Conservation (phyloP, 2,797 vertebrate genomes). For the Anguilla megastoma region DNA sequence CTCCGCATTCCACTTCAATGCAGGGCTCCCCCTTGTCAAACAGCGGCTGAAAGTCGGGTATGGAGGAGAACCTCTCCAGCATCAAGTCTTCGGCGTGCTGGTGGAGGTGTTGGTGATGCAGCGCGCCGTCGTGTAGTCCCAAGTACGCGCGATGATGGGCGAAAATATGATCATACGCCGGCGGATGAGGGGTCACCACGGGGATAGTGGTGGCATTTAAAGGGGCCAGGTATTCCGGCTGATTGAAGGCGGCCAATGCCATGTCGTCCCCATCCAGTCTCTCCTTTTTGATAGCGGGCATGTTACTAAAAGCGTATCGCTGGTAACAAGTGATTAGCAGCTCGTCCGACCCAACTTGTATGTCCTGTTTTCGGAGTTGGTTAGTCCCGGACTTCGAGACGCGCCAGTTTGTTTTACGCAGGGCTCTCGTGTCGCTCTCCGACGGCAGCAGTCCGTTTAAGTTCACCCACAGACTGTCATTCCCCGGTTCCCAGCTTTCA, state of each 20-base stretch:
- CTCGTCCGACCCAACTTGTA: conserved; percentile 66
- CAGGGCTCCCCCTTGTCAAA: conserved; percentile 95
- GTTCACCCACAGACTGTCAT: conserved; percentile 77
- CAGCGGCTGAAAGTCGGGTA: conserved; percentile 94
- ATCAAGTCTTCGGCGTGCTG: conserved; percentile 86
- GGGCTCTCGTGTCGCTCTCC: conserved; percentile 70
- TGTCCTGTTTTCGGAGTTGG: conserved; percentile 65
- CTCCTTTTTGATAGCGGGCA: conserved; percentile 98
- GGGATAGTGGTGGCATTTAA: conserved; percentile 84
- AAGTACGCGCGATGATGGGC: conserved; percentile 86
- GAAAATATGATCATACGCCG: conserved; percentile 85
- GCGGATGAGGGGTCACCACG: conserved; percentile 87
- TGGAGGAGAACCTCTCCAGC: conserved; percentile 89
- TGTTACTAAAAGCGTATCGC: conserved; percentile 73
- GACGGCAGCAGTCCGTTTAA: conserved; percentile 63
- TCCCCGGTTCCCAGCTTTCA: conserved; percentile 49
- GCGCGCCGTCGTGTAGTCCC: conserved; percentile 79
- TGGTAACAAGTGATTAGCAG: conserved; percentile 71
- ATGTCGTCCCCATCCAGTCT: conserved; percentile 89
- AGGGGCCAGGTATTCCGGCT: conserved; percentile 89
- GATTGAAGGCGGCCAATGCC: conserved; percentile 88
- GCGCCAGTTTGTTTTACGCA: conserved; percentile 67
- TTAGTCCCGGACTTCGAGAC: conserved; percentile 71
- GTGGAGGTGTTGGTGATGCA: conserved; percentile 81
- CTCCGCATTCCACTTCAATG: conserved; percentile 97